A percentile compares a stretch with the other conserved stretches of the same genome.
phyloP scores from a whole-genome alignment of 2,888 invertebrate species.

The Muschampia plurimacula region DNA sequence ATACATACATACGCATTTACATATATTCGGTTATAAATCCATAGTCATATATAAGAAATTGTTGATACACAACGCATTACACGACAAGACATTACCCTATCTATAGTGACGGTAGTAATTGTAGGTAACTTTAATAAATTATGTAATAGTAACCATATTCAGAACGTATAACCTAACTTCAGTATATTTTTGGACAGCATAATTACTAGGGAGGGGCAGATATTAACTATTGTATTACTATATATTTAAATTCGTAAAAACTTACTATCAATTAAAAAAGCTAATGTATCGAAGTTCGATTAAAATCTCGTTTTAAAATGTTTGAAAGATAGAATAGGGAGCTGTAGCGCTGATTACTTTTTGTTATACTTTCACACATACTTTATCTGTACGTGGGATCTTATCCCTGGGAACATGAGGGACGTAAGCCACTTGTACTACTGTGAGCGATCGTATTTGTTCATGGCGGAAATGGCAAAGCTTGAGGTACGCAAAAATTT shows the following conservation, averaged over 20 bases:
- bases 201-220: no score
- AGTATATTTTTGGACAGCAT: no score
- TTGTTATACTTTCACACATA: constrained; percentile 38
- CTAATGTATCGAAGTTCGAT: constrained; percentile 22
- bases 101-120: no score
- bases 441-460: neutral
- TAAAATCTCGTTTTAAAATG: constrained; percentile 24
- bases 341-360: constrained; percentile 20
- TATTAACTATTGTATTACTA: no score
- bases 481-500: neutral
- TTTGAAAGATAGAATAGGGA: neutral
- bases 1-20: no score
- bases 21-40: no score
- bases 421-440: neutral
- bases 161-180: neutral
- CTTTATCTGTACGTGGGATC: constrained; percentile 33
- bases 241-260: neutral
- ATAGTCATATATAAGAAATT: no score
- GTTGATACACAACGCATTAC: no score
- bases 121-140: no score
- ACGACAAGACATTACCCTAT: no score
- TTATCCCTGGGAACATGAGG: constrained; percentile 24
- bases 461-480: neutral
- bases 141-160: neutral
- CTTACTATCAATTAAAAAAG: constrained; percentile 26